Evolutionary conservation across 2,888 invertebrate species (phyloP).

Genomic region (Pimpla rufipes): DNA sequence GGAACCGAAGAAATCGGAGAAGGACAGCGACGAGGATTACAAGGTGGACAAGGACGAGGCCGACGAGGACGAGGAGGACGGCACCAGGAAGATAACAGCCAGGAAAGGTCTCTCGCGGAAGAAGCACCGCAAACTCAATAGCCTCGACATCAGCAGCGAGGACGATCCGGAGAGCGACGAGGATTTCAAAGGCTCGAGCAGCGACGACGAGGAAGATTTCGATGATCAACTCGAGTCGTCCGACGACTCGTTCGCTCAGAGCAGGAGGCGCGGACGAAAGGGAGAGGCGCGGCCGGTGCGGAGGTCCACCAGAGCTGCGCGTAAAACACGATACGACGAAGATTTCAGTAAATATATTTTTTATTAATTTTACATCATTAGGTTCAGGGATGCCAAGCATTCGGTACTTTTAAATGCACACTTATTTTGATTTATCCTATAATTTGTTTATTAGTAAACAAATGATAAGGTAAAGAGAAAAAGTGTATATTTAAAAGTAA

Average conservation of each 20-base stretch:
- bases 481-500: too few species aligned
- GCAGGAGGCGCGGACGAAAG: conserved; percentile 85
- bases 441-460: too few species aligned
- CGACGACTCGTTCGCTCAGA: conserved; percentile 86
- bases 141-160: conserved; percentile 92
- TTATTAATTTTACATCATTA: neutral
- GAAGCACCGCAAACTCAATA: conserved; percentile 92
- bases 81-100: conserved; percentile 76
- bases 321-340: conserved; percentile 86
- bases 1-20: conserved; percentile 76
- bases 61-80: conserved; percentile 78
- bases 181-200: conserved; percentile 95
- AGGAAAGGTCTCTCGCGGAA: conserved; percentile 82
- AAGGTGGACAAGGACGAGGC: conserved; percentile 81
- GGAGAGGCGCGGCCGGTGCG: conserved; percentile 85
- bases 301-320: conserved; percentile 87
- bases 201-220: conserved; percentile 87
- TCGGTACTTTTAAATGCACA: too few species aligned
- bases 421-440: too few species aligned
- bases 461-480: too few species aligned
- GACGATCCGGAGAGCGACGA: conserved; percentile 95
- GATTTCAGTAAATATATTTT: conserved; percentile 86
- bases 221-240: conserved; percentile 86
- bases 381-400: too few species aligned
- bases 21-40: conserved; percentile 83